Evolutionary conservation across 2,888 invertebrate species (phyloP).

Genomic region (Labia minor): DNA sequence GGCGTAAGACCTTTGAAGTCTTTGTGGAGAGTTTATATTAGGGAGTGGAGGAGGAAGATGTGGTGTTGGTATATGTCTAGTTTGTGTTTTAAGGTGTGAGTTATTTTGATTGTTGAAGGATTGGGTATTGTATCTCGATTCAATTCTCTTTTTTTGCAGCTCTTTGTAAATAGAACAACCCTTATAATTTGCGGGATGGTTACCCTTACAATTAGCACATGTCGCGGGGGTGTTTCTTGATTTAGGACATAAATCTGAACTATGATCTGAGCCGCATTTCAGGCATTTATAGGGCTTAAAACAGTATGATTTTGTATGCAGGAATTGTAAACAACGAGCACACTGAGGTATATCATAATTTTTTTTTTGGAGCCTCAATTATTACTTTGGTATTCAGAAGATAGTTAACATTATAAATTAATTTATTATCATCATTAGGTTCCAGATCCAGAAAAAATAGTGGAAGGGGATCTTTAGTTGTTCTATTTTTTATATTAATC

Average conservation of each 20-base stretch:
- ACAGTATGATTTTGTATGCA: background rate
- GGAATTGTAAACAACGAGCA: conserved; percentile 30
- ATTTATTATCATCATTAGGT: conserved; percentile 27
- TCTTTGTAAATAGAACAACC: background rate
- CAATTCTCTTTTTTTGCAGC: background rate
- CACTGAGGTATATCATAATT: conserved; percentile 35
- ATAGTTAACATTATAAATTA: conserved; percentile 24
- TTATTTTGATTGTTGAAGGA: background rate
- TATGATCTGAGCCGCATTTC: background rate
- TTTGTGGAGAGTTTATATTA: background rate
- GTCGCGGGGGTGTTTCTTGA: background rate
- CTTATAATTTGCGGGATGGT: background rate
- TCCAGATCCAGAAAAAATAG: conserved; percentile 28
- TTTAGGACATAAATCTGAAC: background rate
- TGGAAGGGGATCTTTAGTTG: conserved; percentile 25
- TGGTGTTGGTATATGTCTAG: background rate
- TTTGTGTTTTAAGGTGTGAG: background rate
- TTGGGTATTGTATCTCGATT: background rate
- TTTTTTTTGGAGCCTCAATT: conserved; percentile 33
- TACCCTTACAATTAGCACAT: background rate
- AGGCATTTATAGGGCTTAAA: background rate
- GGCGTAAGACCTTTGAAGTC: background rate
- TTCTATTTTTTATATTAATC: conserved; percentile 21
- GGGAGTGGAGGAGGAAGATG: background rate
- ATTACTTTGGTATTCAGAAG: conserved; percentile 29